These are phyloP conservation scores for Grus americana DNA, from an alignment of 2,113 vertebrate genomes.

Conservation along the genomic window DNA sequence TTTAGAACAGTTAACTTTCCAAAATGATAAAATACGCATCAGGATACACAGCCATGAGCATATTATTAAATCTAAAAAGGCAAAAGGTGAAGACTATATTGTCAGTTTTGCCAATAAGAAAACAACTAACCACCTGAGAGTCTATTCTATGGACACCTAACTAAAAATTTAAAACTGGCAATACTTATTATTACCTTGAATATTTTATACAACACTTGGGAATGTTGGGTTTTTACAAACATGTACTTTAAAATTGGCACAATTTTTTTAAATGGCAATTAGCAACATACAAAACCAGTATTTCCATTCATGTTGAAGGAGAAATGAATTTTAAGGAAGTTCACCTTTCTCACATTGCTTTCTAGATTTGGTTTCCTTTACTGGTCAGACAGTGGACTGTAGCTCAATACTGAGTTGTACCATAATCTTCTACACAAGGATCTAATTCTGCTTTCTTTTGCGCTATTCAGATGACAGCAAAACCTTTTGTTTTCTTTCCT, in stretches of 20 bases:
- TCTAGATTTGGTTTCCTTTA: conserved; percentile 43
- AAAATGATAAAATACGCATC: neutral
- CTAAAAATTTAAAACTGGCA: conserved; percentile 72
- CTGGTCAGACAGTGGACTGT: conserved; percentile 21
- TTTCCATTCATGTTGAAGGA: neutral
- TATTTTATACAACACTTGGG: conserved; percentile 55
- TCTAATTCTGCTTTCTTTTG: neutral
- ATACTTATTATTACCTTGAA: conserved; percentile 53
- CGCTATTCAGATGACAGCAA: neutral
- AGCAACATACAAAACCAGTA: conserved; percentile 52
- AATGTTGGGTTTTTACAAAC: conserved; percentile 58
- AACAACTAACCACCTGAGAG: conserved; percentile 16
- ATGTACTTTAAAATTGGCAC: conserved; percentile 73
- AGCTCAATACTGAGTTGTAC: neutral
- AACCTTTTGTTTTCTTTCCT: conserved; percentile 20
- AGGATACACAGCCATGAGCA: conserved; percentile 29
- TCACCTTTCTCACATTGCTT: conserved; percentile 44
- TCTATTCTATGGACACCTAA: conserved; percentile 48
- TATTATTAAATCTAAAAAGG: conserved; percentile 56
- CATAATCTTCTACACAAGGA: neutral
- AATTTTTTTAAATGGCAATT: conserved; percentile 56
- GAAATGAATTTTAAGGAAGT: neutral
- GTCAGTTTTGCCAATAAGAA: conserved; percentile 54
- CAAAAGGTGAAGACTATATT: conserved; percentile 43
- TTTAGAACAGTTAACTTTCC: neutral